phyloP scores from a whole-genome alignment of 2,888 invertebrate genomes.

The Agonum fuliginosum region DNA sequence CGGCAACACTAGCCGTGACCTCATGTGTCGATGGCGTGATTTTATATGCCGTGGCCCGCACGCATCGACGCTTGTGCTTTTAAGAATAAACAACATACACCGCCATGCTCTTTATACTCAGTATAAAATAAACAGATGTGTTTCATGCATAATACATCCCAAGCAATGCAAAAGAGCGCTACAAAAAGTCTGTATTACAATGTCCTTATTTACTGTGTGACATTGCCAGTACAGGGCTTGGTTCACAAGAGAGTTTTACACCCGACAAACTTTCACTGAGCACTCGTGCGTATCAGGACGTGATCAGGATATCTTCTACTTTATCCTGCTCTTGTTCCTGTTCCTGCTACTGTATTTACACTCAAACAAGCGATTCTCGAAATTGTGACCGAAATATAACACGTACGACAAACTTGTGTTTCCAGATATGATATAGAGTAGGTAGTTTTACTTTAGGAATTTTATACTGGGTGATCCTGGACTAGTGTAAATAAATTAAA shows the following conservation, averaged over 20 bases:
- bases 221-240: background rate
- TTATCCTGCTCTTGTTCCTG: no score
- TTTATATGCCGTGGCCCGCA: no score
- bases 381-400: background rate
- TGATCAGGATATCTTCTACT: background rate
- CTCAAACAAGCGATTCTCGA: background rate
- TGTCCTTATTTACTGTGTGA: slow-evolving; percentile 26
- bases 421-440: no score
- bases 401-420: no score
- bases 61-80: no score
- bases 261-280: slow-evolving; percentile 2
- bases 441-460: no score
- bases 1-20: no score
- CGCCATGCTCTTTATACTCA: background rate
- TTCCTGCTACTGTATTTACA: background rate
- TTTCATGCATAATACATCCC: background rate
- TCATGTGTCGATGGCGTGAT: no score
- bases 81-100: no score
- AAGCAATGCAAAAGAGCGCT: background rate
- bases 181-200: slow-evolving; percentile 23
- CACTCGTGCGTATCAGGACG: background rate
- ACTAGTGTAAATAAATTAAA: no score
- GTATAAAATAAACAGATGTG: background rate
- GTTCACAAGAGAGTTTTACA: background rate
- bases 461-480: no score